Base-by-base conservation (phyloP, 2,888 invertebrate genomes). In the Teleiodes luculella region DNA sequence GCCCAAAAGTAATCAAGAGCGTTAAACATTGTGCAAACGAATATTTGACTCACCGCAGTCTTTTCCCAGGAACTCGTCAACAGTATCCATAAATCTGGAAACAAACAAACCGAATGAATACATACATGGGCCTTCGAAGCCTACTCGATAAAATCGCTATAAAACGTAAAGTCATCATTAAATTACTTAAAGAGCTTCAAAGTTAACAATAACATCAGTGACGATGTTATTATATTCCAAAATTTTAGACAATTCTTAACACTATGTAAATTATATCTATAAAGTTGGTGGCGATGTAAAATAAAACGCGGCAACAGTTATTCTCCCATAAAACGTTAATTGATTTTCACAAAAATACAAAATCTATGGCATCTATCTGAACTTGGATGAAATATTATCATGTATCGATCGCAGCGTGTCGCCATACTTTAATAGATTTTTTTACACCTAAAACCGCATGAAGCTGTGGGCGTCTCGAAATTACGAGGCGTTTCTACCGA, bases 401-500 rank as follows among this genome's bases (percentile, higher is more conserved):
- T 82, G 77, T 84, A 81, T 84, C 81, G 85, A 86, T 86, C 89
- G 66, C 89, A 88, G 89, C 88, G 78, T 89, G 89, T 87, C 85
- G 89, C 80, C 89, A 74, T 79, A 73, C 76, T 80, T 80, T 86
- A 88, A 89, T 88, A 86, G 87, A 87, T 84, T 89, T 89, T 87
- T 89, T 89, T 89, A 89, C 89, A 89, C 89, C 86, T 87, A 80
- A 83, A 87, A 86, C 86, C 83, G 81, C 87, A 82, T 74, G 79
- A 78, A 70, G 13, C 78, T 66, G 86, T 84, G 83, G 87, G 86
- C 85, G 88, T 84, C 68, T 69, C 68, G 72, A 74, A 74, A 81
- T 86, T 83, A 87, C 84, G 78, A 86, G 85, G 82, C 84, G 71
- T 78, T 84, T 87, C 80, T 86, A 85, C 80, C 82, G 85, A 76